phyloP scores from a whole-genome alignment of 1,140 invertebrate species.

The Arion vulgaris region DNA sequence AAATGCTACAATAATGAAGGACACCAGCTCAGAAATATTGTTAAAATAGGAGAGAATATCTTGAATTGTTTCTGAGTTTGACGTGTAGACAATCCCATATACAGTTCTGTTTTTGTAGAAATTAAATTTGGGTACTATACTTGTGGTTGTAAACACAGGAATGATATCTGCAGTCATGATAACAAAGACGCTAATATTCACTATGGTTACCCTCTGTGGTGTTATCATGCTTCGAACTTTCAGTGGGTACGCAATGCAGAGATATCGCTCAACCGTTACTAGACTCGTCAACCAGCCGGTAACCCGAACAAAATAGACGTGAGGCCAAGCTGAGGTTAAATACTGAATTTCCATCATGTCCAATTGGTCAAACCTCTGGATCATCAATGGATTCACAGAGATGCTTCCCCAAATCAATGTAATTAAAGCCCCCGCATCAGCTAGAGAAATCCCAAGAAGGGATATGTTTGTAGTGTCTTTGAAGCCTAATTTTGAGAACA shows the following conservation, averaged over 20 bases:
- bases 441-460: neutral
- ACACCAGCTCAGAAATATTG: neutral
- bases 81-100: neutral
- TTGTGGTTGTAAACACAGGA: neutral
- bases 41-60: neutral
- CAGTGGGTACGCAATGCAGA: constrained; percentile 18
- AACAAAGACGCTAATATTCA: neutral
- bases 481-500: constrained; percentile 5
- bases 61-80: neutral
- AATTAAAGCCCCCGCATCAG: neutral
- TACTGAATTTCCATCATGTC: neutral
- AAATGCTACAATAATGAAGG: neutral
- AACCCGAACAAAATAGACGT: neutral
- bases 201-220: neutral
- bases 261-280: constrained; percentile 15
- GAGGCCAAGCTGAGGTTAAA: constrained; percentile 9
- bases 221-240: neutral
- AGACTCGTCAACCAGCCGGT: neutral
- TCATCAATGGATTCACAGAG: constrained; percentile 1
- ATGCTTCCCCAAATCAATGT: constrained; percentile 12
- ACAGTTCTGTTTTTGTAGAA: neutral
- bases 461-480: constrained; percentile 17
- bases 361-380: neutral
- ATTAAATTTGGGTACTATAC: neutral
- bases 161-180: neutral